A percentile compares a stretch with the other conserved stretches of the same genome.
Conservation (phyloP, 1,140 invertebrate species). For the Mylabris phalerata region DNA sequence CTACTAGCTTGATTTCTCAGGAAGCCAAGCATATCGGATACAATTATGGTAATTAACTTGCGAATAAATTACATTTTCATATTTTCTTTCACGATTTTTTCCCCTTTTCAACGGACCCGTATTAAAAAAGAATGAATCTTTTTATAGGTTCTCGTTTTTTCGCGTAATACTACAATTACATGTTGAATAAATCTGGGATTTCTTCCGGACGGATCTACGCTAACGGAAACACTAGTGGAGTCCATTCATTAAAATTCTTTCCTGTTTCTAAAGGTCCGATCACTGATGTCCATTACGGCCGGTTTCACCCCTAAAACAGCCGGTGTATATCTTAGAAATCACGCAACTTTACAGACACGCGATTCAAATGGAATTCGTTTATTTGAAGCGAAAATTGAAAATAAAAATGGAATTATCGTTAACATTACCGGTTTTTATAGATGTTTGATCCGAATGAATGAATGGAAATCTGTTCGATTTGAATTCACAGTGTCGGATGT, state of each 20-base stretch:
- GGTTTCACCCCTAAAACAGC: background rate
- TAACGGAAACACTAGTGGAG: constrained; percentile 13
- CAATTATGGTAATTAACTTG: too few species aligned
- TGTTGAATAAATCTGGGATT: too few species aligned
- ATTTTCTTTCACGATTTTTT: too few species aligned
- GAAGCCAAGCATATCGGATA: too few species aligned
- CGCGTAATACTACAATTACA: too few species aligned
- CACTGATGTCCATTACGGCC: constrained; percentile 13
- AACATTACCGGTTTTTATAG: background rate
- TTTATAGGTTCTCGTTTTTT: too few species aligned
- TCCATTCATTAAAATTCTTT: constrained; percentile 20
- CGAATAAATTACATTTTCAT: too few species aligned
- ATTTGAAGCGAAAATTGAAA: background rate
- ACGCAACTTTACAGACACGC: constrained; percentile 8
- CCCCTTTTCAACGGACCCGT: too few species aligned
- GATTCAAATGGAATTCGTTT: constrained; percentile 7
- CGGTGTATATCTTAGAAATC: constrained; percentile 7
- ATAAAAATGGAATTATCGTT: background rate
- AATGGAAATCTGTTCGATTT: background rate
- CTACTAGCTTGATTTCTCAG: too few species aligned
- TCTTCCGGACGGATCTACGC: background rate
- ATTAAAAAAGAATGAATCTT: too few species aligned
- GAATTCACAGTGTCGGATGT: background rate
- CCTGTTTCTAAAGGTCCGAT: constrained; percentile 7
- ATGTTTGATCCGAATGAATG: background rate